Base-by-base conservation (phyloP, 2,888 invertebrate genomes). In the Meloe dianella region DNA sequence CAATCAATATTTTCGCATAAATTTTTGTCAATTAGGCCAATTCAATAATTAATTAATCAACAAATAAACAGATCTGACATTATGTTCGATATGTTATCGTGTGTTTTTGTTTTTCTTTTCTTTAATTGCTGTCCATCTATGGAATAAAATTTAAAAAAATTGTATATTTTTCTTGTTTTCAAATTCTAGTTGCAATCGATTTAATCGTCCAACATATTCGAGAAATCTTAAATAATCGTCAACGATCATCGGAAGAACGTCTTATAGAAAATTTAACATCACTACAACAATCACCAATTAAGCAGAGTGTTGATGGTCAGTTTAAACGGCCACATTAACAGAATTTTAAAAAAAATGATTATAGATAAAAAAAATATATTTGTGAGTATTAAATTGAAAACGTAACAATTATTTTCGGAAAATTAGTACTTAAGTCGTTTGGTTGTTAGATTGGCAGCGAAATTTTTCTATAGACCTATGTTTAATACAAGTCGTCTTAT, bases 131-230 rank as follows among this genome's bases (percentile, higher is more conserved):
- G n/a, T n/a, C n/a, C n/a, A n/a, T n/a, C n/a, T n/a, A n/a, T n/a
- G n/a, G n/a, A n/a, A n/a, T n/a, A n/a, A n/a, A n/a, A n/a, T n/a
- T n/a, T n/a, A n/a, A n/a, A n/a, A n/a, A n/a, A n/a, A n/a, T n/a
- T n/a, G n/a, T n/a, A n/a, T n/a, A n/a, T n/a, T n/a, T n/a, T n/a
- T n/a, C n/a, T n/a, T n/a, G n/a, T n/a, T n/a, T n/a, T n/a, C n/a
- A 35, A 35, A 79, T 90, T 92, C 67, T 90, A 97, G 98, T 98
- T 84, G 98, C 98, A 74, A 97, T 98, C 81, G 96, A 97, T 83
- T 87, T 98, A 84, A 97, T 98, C 81, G 97, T 98, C 60, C 97
- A 97, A 85, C 97, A 97, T 84, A 97, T 98, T 83, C 92, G 95
- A 76, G 97, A 97, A 83, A 91, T 96, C 80, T 85, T 97, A 78